phyloP scores from a whole-genome alignment of 2,888 invertebrate genomes.

The Ephialtes manifestator region DNA sequence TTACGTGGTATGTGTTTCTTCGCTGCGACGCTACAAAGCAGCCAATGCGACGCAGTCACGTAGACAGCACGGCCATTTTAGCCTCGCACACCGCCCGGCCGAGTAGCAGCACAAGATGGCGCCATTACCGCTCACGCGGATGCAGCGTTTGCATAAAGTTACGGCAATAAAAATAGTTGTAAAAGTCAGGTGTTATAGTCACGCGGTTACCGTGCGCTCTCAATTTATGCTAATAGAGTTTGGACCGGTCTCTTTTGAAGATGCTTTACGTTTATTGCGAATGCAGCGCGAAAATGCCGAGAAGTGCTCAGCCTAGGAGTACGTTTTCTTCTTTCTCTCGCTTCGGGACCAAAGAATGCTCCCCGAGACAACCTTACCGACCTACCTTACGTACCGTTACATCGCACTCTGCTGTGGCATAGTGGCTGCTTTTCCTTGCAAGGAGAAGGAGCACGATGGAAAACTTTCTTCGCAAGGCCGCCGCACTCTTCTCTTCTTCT shows the following conservation, averaged over 20 bases:
- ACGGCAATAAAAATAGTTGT: conserved; percentile 80
- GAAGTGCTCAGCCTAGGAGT: background rate
- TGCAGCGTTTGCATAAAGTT: conserved; percentile 77
- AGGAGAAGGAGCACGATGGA: conserved; percentile 3
- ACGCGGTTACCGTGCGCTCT: conserved; percentile 68
- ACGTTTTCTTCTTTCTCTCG: conserved; percentile 3
- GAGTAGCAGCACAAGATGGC: conserved; percentile 44
- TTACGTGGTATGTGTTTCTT: conserved; percentile 9
- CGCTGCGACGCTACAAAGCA: background rate
- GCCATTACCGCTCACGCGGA: conserved; percentile 56
- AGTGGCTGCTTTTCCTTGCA: conserved; percentile 5
- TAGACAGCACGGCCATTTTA: conserved; percentile 44
- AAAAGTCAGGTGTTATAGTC: conserved; percentile 82
- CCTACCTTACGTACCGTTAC: conserved; percentile 24
- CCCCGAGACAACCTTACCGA: conserved; percentile 14
- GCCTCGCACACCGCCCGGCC: conserved; percentile 56
- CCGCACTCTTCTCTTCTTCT: conserved; percentile 5
- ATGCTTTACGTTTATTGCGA: conserved; percentile 74
- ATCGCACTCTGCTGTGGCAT: background rate
- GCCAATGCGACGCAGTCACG: background rate
- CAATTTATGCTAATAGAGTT: conserved; percentile 82
- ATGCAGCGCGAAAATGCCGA: conserved; percentile 53
- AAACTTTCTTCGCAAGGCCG: conserved; percentile 11
- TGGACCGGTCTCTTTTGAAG: conserved; percentile 73
- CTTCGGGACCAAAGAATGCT: background rate